Base-by-base conservation (phyloP, 2,888 invertebrate species). In the Sphaerophoria taeniata region DNA sequence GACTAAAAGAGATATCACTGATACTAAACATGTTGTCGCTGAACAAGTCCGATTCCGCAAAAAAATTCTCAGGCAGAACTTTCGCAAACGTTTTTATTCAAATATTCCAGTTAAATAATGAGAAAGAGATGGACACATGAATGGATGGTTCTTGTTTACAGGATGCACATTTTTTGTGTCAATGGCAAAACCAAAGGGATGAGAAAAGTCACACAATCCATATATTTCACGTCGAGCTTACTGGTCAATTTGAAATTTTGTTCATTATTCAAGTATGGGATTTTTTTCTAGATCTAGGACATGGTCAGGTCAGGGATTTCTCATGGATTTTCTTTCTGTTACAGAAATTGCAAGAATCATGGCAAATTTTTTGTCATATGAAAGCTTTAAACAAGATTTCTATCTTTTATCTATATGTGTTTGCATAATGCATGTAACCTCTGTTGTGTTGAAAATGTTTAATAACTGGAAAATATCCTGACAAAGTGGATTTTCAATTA, bases 141-240 rank as follows among this genome's bases (percentile, higher is more conserved):
- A 85, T 85, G 84, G 76, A 85, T 85, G 47, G 84, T 51, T 76
- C 75, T 70, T 76, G 81, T 76, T 81, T 81, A 81, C 80, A 85
- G 76, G 80, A 85, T 76, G 84, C 76, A 81, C 81, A 80, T 76
- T 76, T 76, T 76, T 80, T 85, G 69, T 76, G 76, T 80, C 72
- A 72, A 63, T 80, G 71, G 60, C 55, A 72, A 78, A 73, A 7
- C 72, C 82, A 73, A 78, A 6, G 63, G 72, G 51, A 47, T 65
- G 49, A 49, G 61, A 61, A 76, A 73, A 84, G 70, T 84, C 84
- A 63, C 49, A 72, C 76, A 80, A 84, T 80, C 75, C 75, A 34
- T 65, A 69, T 56, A 74, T 76, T 76, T 76, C 24, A 80, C 81
- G 63, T 85, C 67, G 72, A 81, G 80, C 76, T 85, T 72, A 76